Conservation (phyloP, 2,113 vertebrate species). For the Dissostichus mawsoni region DNA sequence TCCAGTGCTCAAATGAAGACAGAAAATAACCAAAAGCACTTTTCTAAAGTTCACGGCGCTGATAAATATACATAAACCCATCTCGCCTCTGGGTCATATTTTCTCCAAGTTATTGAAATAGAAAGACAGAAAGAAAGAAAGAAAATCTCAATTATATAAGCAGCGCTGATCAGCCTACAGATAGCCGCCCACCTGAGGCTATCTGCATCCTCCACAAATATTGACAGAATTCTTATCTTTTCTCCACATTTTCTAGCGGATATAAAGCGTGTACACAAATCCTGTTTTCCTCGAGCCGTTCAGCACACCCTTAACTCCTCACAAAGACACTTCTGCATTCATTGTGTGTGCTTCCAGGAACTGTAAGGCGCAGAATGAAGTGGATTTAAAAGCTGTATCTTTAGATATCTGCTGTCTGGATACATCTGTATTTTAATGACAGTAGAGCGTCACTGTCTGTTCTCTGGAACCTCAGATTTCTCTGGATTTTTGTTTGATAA, state of each 20-base stretch:
- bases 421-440: constrained; percentile 35
- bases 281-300: background rate
- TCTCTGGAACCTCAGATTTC: background rate
- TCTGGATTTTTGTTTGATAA: too few relatives aligned
- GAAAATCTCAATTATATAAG: constrained; percentile 81
- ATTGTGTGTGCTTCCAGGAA: constrained; percentile 54
- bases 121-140: constrained; percentile 50
- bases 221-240: constrained; percentile 76
- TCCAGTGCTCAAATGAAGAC: constrained; percentile 44
- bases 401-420: constrained; percentile 39
- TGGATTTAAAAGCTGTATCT: constrained; percentile 33
- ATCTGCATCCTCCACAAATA: constrained; percentile 76
- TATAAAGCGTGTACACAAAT: constrained; percentile 51
- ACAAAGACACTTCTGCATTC: constrained; percentile 34
- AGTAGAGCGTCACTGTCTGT: constrained; percentile 13
- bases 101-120: constrained; percentile 80
- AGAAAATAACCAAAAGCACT: constrained; percentile 51
- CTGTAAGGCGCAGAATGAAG: constrained; percentile 14
- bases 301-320: constrained; percentile 9
- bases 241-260: constrained; percentile 65
- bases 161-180: constrained; percentile 76
- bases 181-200: constrained; percentile 79
- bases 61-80: constrained; percentile 76
- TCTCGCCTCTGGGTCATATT: constrained; percentile 74
- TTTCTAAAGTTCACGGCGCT: constrained; percentile 62